A percentile compares a stretch with the other conserved stretches of the same genome.
Conservation (phyloP, 2,113 vertebrate species). For the Thymallus thymallus region DNA sequence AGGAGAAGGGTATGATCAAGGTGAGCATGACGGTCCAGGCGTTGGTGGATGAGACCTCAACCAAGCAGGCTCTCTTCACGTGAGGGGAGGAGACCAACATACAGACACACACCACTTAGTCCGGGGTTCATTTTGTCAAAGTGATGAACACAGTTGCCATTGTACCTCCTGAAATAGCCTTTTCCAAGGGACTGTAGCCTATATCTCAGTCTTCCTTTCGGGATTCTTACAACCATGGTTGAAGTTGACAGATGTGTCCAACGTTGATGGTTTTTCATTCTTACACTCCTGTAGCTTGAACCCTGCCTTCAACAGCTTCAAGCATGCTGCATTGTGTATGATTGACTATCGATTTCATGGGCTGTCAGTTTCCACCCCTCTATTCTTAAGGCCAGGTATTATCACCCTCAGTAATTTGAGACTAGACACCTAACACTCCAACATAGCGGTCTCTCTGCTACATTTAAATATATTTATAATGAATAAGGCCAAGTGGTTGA, state of each 20-base stretch:
- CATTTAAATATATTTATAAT: slow-evolving; percentile 59
- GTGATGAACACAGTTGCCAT: not conserved
- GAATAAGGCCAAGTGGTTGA: slow-evolving; percentile 31
- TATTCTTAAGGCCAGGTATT: not conserved
- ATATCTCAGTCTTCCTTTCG: not conserved
- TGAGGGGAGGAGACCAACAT: slow-evolving; percentile 56
- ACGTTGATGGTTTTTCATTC: too few relatives aligned
- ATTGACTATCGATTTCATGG: not conserved
- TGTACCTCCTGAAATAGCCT: slow-evolving; percentile 16
- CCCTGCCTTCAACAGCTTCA: not conserved
- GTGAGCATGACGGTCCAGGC: slow-evolving; percentile 88
- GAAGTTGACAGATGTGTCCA: not conserved
- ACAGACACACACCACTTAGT: not conserved
- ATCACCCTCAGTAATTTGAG: not conserved
- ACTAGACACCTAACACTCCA: not conserved
- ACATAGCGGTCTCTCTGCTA: not conserved
- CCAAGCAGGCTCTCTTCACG: slow-evolving; percentile 76
- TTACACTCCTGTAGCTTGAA: not conserved
- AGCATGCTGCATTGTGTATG: not conserved
- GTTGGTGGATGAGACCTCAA: slow-evolving; percentile 79
- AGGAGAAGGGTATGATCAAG: slow-evolving; percentile 94
- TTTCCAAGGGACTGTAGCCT: not conserved
- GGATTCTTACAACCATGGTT: not conserved
- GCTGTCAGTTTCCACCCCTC: not conserved
- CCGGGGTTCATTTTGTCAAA: not conserved